These are phyloP conservation scores for Hydrophis major DNA, from an alignment of 2,797 vertebrate species.

Conservation along the genomic window DNA sequence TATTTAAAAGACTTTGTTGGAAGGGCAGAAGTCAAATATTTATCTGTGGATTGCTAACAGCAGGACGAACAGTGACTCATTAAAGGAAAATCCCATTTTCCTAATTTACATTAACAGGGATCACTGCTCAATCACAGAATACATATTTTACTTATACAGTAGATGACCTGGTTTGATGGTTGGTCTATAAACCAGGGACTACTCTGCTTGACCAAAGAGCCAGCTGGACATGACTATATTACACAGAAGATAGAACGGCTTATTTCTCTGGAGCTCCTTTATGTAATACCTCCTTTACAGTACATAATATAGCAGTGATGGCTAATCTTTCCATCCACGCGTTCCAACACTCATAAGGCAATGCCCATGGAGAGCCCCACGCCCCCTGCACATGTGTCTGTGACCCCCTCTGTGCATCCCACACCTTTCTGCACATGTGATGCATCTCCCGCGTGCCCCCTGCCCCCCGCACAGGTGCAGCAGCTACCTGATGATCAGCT, in stretches of 20 bases:
- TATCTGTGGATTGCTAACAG: neutral
- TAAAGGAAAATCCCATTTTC: neutral
- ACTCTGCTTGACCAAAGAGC: neutral
- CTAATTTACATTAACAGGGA: neutral
- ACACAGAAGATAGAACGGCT: neutral
- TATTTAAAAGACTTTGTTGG: neutral
- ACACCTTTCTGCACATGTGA: too few species aligned
- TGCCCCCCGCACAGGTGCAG: too few species aligned
- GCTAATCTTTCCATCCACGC: too few species aligned
- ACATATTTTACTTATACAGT: neutral
- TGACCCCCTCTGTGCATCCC: too few species aligned
- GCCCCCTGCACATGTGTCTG: too few species aligned
- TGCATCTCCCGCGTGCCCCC: too few species aligned
- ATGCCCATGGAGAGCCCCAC: too few species aligned
- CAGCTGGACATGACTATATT: neutral
- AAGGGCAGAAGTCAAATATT: neutral
- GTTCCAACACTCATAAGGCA: too few species aligned
- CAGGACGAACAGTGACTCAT: neutral
- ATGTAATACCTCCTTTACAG: neutral
- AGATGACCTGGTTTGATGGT: neutral
- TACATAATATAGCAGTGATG: neutral
- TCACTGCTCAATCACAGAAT: too few species aligned
- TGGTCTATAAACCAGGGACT: neutral
- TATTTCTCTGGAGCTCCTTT: neutral
- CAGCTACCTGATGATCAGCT: too few species aligned